These are phyloP conservation scores for Litoditis marina DNA, from an alignment of 2,888 invertebrate genomes.

Conservation along the genomic window DNA sequence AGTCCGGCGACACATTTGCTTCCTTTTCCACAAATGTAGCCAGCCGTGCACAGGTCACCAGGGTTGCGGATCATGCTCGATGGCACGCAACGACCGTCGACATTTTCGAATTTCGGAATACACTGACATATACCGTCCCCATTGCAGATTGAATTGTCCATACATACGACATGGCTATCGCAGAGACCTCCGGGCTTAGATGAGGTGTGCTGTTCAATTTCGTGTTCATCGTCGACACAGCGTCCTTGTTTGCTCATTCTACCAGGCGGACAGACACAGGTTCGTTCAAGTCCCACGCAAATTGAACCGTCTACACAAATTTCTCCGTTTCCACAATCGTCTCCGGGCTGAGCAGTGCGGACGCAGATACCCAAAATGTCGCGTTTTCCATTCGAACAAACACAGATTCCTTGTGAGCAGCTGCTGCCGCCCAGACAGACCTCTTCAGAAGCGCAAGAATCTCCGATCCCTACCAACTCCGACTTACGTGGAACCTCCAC, in stretches of 20 bases:
- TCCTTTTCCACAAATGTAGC: slow-evolving; percentile 27
- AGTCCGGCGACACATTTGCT: slow-evolving; percentile 18
- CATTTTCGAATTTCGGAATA: slow-evolving; percentile 11
- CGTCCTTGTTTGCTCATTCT: not conserved
- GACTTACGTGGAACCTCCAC: slow-evolving; percentile 27
- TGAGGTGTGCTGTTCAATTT: not conserved
- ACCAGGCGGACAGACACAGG: slow-evolving; percentile 40
- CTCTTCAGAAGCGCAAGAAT: slow-evolving; percentile 30
- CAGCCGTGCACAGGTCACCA: slow-evolving; percentile 28
- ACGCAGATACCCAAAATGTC: slow-evolving; percentile 52
- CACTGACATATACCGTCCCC: slow-evolving; percentile 30
- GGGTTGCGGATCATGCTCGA: slow-evolving; percentile 19
- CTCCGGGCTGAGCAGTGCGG: slow-evolving; percentile 43
- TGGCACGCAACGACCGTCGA: slow-evolving; percentile 33
- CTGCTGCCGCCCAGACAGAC: slow-evolving; percentile 47
- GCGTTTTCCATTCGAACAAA: slow-evolving; percentile 30
- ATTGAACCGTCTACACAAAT: slow-evolving; percentile 48
- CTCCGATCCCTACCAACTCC: slow-evolving; percentile 32
- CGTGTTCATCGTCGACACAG: slow-evolving; percentile 15
- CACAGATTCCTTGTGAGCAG: slow-evolving; percentile 34
- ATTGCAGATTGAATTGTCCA: slow-evolving; percentile 32
- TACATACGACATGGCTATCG: slow-evolving; percentile 22
- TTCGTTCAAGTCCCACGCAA: slow-evolving; percentile 30
- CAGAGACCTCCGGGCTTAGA: slow-evolving; percentile 33
- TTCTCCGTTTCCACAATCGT: slow-evolving; percentile 51